A percentile compares a stretch with the other conserved stretches of the same genome.
Conservation (phyloP, 2,797 vertebrate genomes). For the Cichlasoma orientale region DNA sequence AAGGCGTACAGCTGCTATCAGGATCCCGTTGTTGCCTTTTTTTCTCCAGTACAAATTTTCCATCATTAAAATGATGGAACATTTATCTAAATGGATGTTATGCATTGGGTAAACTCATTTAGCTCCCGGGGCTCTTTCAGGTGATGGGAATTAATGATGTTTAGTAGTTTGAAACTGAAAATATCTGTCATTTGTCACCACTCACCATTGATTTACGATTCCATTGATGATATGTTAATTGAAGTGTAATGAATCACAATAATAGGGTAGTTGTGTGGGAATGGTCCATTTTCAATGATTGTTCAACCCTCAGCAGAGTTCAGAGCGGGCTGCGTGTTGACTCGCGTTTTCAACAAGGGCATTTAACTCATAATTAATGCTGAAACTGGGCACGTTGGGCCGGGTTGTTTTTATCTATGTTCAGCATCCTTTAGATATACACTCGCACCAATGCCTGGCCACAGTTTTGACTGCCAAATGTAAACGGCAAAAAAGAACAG, state of each 20-base stretch:
- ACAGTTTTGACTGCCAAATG: conserved; percentile 88
- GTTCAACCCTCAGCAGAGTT: conserved; percentile 63
- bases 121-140: conserved; percentile 82
- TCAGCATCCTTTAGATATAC: conserved; percentile 72
- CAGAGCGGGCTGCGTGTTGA: conserved; percentile 63
- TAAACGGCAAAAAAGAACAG: conserved; percentile 78
- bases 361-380: conserved; percentile 74
- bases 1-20: conserved; percentile 69
- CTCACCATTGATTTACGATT: conserved; percentile 79
- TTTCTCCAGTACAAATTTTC: conserved; percentile 65
- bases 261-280: conserved; percentile 67
- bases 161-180: conserved; percentile 83
- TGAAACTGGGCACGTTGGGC: conserved; percentile 47
- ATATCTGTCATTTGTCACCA: conserved; percentile 84
- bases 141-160: conserved; percentile 86
- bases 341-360: conserved; percentile 68
- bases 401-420: conserved; percentile 59
- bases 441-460: conserved; percentile 78
- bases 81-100: conserved; percentile 84
- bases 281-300: conserved; percentile 65
- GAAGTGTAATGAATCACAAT: conserved; percentile 80
- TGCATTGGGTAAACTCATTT: conserved; percentile 83
- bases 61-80: conserved; percentile 79
- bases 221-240: conserved; percentile 81
- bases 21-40: conserved; percentile 66